Conservation (phyloP, 2,888 invertebrate genomes). For the Trissolcus brochymenae region DNA sequence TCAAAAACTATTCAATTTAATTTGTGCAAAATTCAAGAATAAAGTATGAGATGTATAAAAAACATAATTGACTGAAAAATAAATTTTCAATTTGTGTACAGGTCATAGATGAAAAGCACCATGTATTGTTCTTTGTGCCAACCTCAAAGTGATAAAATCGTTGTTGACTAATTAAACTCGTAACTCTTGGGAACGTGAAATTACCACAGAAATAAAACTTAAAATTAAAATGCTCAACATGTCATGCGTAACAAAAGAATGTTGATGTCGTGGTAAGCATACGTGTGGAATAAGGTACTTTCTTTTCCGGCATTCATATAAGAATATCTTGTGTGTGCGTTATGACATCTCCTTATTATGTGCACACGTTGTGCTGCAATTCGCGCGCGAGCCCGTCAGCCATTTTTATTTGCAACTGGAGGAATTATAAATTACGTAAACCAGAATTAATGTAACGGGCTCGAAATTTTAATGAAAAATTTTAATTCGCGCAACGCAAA, state of each 20-base stretch:
- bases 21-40: no score
- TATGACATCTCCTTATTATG: conserved; percentile 50
- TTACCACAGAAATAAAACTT: conserved; percentile 22
- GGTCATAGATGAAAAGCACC: no score
- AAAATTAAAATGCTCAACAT: conserved; percentile 44
- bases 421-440: conserved; percentile 51
- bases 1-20: no score
- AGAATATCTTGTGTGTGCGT: conserved; percentile 55
- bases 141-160: no score
- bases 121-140: no score
- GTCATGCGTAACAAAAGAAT: conserved; percentile 50
- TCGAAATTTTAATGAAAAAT: conserved; percentile 45
- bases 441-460: conserved; percentile 44
- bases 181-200: conserved; percentile 13
- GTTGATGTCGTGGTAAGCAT: conserved; percentile 45
- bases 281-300: conserved; percentile 48
- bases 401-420: conserved; percentile 54
- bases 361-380: conserved; percentile 34
- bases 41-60: no score
- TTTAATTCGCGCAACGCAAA: conserved; percentile 26
- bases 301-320: conserved; percentile 54
- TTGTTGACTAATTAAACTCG: conserved; percentile 32
- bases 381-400: conserved; percentile 46
- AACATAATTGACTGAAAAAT: no score
- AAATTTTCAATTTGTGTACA: no score